Evolutionary conservation across 2,113 vertebrate species (phyloP).

Genomic region (Gopherus evgoodei): DNA sequence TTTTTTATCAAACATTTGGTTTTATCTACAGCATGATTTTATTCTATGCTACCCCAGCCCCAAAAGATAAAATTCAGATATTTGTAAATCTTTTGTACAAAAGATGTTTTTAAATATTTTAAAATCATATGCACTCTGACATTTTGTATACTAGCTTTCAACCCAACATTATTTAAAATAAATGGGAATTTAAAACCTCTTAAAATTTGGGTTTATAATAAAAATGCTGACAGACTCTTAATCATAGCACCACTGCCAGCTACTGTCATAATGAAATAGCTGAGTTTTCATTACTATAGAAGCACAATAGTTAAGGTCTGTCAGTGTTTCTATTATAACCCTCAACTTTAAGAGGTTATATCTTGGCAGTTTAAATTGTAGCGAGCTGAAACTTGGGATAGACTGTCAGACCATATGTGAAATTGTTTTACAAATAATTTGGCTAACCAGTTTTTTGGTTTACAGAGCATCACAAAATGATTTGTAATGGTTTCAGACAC

Average conservation of each 20-base stretch:
- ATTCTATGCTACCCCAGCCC: conserved; percentile 13
- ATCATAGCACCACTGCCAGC: conserved; percentile 78
- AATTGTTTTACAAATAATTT: conserved; percentile 78
- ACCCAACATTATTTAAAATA: conserved; percentile 72
- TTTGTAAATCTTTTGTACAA: conserved; percentile 21
- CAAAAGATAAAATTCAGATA: conserved; percentile 21
- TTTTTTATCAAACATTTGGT: conserved; percentile 51
- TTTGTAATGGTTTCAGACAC: conserved; percentile 77
- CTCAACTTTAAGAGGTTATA: conserved; percentile 81
- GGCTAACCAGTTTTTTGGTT: conserved; percentile 64
- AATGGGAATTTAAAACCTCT: conserved; percentile 74
- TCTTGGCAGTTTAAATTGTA: conserved; percentile 80
- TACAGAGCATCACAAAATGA: conserved; percentile 64
- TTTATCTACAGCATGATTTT: conserved; percentile 60
- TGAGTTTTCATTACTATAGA: conserved; percentile 76
- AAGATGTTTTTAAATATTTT: conserved; percentile 29
- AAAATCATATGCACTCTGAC: conserved; percentile 57
- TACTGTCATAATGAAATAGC: conserved; percentile 65
- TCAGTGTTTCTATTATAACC: conserved; percentile 79
- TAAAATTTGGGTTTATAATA: conserved; percentile 79
- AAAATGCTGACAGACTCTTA: conserved; percentile 81
- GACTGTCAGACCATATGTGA: conserved; percentile 79
- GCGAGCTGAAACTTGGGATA: conserved; percentile 76
- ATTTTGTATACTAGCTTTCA: conserved; percentile 64
- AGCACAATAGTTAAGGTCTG: conserved; percentile 78